Base-by-base conservation (phyloP, 2,113 vertebrate genomes). In the Rhombomys opimus region DNA sequence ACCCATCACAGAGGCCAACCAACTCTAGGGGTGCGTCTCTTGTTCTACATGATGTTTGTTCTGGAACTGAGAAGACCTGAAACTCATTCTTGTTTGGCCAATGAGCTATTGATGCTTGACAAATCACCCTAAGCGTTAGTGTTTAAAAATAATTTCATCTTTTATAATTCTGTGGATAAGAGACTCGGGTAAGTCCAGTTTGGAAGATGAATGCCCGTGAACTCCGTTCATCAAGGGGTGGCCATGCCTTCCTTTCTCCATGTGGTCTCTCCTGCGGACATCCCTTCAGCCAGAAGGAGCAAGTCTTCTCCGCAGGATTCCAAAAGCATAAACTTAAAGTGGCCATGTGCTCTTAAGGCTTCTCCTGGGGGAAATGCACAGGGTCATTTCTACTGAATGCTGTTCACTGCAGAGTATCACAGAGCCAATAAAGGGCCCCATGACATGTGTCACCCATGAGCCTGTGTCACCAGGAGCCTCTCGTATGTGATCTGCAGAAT, bases 11-110 rank as follows among this genome's bases (percentile, higher is more conserved):
- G 92, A 91, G 72, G 67, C 65, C 61, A 50, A 87, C 70, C 87
- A 90, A 78, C 59, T 59, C 9, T 57, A 67, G 80, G 70, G 32
- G 22, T 52, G 32, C 50, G 52, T 81, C 61, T 11, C 12, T 81
- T 93, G n/a, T 20, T 20, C 20, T 92, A 23, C 6, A 87, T 17
- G 59, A 86, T 15, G 10, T 81, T 76, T 68, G 25, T 41, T 95
- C 38, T 82, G 92, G 46, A 85, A 13, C 38, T 89, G 61, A 78
- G 72, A 94, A 96, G 84, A 68, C 23, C 3, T 90, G 63, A 8
- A 63, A 18, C 93, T 54, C 85, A 2, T 80, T 52, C 18, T 88
- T 7, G 5, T 82, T 68, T 23, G 67, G 41, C 17, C 52, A 67
- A 38, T 85, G 89, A 84, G 22, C 35, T 68, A 46, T 32, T 27